Evolutionary conservation across 2,797 vertebrate genomes (phyloP), one percentile per base, ranked within the genome.

Genomic region (Pipistrellus pygmaeus): DNA sequence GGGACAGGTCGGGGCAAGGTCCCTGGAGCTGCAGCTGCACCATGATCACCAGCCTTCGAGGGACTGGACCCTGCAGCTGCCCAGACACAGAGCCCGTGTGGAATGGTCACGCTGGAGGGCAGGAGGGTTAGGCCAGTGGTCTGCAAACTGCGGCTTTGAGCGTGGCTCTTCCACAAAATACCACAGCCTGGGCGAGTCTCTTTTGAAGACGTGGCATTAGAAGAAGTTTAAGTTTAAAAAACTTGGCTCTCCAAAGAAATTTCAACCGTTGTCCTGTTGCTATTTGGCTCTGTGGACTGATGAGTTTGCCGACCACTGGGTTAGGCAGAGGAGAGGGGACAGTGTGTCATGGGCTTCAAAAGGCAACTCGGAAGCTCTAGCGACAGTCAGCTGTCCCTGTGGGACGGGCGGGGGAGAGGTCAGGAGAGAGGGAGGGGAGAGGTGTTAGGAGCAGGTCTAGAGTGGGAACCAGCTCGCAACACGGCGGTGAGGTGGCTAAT

Each of bases 1-100:
- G 5, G 25, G 85, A 46, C 92, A 96, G 80, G 96, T 71, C 18
- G 8, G 90, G 84, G 71, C 93, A 88, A 78, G 91, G 91, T 64
- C n/a, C 18, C 81, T 46, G 27, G 81, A 64, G n/a, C 21, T 69
- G n/a, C n/a, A 27, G 55, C 48, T 41, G n/a, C 15, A 6, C 27
- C 51, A 62, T 53, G 23, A 27, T 21, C 38, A 27, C 17, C n/a
- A 81, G 68, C 69, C 32, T 62, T n/a, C 5, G 18, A 5, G 27
- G 38, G 78, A 32, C 73, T n/a, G n/a, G 71, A 46, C 53, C 66
- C 46, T n/a, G 80, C 75, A 53, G 62, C 21, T 48, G n/a, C n/a
- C n/a, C n/a, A n/a, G n/a, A n/a, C n/a, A n/a, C n/a, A n/a, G n/a
- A n/a, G n/a, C n/a, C n/a, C n/a, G n/a, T n/a, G n/a, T n/a, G 62